Percentiles rank a stretch among this genome's conserved stretches.
These are phyloP conservation scores for Notoglanidium macrostoma DNA, from an alignment of 2,797 vertebrate species.

Conservation along the genomic window DNA sequence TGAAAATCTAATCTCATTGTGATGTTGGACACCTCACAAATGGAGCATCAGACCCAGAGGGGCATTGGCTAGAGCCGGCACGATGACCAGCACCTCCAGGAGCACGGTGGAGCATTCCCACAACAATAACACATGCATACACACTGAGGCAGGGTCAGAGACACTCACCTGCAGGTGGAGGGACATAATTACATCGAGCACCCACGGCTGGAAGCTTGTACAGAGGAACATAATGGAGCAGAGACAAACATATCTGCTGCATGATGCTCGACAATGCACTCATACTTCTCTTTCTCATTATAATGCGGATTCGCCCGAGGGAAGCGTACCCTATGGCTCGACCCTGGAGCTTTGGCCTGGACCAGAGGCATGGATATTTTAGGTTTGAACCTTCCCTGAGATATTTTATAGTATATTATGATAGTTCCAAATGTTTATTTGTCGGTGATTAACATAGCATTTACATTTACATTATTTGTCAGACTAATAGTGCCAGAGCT, in stretches of 20 bases:
- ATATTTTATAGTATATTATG: neutral
- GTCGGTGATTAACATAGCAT: neutral
- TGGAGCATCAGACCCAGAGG: neutral
- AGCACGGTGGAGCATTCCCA: neutral
- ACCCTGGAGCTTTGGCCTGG: neutral
- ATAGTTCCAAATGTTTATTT: neutral
- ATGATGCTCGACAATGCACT: neutral
- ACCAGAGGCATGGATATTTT: constrained; percentile 2
- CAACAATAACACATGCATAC: constrained; percentile 11
- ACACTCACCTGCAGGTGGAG: constrained; percentile 8
- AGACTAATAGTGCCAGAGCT: no score
- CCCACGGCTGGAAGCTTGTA: neutral
- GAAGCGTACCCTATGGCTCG: neutral
- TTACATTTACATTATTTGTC: no score
- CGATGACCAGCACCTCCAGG: no score
- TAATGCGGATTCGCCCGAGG: neutral
- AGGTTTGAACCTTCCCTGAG: neutral
- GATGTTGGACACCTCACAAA: neutral
- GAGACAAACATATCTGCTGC: neutral
- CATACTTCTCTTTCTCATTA: neutral
- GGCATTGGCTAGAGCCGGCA: neutral
- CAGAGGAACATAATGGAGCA: constrained; percentile 15
- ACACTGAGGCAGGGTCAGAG: neutral
- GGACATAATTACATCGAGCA: constrained; percentile 3
- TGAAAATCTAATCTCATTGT: constrained; percentile 16